Base-by-base conservation (phyloP, 1,140 invertebrate species). In the Aporrectodea caliginosa region DNA sequence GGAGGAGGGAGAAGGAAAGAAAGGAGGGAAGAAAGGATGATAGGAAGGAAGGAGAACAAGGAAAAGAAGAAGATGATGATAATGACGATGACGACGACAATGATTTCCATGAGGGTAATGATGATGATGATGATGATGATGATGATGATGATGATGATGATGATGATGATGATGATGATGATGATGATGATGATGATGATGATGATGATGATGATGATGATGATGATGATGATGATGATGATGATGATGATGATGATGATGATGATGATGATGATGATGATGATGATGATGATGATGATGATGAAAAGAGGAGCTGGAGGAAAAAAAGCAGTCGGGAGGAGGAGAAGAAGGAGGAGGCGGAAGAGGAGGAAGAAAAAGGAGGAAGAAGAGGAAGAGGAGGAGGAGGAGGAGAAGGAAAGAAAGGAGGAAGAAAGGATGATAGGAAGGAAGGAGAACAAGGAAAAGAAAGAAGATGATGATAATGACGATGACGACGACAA, bases 81-180 rank as follows among this genome's bases (percentile, higher is more conserved):
- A n/a, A n/a, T 27, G 74, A 76, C 0, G 74, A 76, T 0, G 74
- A 76, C 0, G 74, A 35, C 16, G 74, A 76, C 0, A 1, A n/a
- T n/a, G n/a, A n/a, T n/a, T n/a, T n/a, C n/a, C n/a, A n/a, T n/a
- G n/a, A n/a, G n/a, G n/a, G n/a, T 74, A 31, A 30, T 74, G 73
- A 74, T 74, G 73, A 74, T 74, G 73, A 74, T 74, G 73, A 74
- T 74, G 73, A 74, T 74, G 73, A 74, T 33, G 73, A 73, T 73
- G 71, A 29, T 73, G 71, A 1, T 73, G 71, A 29, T 73, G 71
- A 73, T 73, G 71, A 73, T 73, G 71, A 73, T 73, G 71, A 73
- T 73, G 71, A 73, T 73, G 71, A 73, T 73, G 71, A 73, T 73
- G 71, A 73, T 73, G 71, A 73, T 73, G 22, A 73, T 73, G 71